Base-by-base conservation (phyloP, 2,113 vertebrate genomes). In the Prietella phreatophila region DNA sequence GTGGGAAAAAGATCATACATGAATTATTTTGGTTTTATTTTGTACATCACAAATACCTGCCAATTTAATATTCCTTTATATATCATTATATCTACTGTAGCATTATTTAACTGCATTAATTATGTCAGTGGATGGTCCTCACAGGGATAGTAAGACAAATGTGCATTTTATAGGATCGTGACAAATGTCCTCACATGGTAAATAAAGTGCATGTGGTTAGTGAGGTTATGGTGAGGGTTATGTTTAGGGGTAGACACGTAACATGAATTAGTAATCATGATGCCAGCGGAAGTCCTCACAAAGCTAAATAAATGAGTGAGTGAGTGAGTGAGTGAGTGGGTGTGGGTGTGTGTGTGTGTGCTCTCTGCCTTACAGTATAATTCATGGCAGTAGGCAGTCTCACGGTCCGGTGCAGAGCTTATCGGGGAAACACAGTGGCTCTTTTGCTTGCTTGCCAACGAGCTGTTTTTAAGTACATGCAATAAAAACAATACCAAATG, bases 391-490 rank as follows among this genome's bases (percentile, higher is more conserved):
- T 58, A 63, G 15, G n/a, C 56, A 80, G 81, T 87, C 39, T 39
- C 56, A 73, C 7, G 27, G 71, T 89, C 84, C 61, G 14, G 80
- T 90, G 86, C 61, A 90, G 22, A 60, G 78, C 86, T 88, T 89
- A 90, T 90, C 85, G 82, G 53, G 81, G 67, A 56, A 85, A 47
- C 61, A 71, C 84, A 84, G 33, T 87, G 85, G 85, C 67, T 58
- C 65, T 88, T 87, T 84, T 58, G 75, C 88, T 14, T 82, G 53
- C 36, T 65, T 84, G 83, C 85, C 87, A 87, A 81, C 85, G 61
- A 92, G 82, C 56, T 87, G 58, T 42, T 78, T 88, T 91, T 84
- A 89, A 78, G 55, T 82, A 85, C 85, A 83, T 75, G 42, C n/a
- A 82, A 84, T 88, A 75, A 67, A 80, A 36, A 86, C 36, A 76